Percentiles rank a stretch among this genome's conserved stretches.
phyloP scores from a whole-genome alignment of 2,888 invertebrate genomes.

The Arctia plantaginis region DNA sequence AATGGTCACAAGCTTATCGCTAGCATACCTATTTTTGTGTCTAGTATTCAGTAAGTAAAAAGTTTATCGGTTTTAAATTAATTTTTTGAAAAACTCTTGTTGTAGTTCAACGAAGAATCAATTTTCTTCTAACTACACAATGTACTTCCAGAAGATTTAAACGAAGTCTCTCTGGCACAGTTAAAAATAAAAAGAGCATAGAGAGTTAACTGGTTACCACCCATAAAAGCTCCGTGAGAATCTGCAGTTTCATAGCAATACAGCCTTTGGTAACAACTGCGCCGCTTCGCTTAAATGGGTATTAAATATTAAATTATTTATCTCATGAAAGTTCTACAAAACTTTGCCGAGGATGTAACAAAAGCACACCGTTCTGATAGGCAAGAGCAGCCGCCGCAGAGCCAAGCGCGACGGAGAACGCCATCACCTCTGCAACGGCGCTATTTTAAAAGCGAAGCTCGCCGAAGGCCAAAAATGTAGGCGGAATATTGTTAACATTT shows the following conservation, averaged over 20 bases:
- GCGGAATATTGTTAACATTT: slow-evolving; percentile 60
- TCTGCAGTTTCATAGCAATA: slow-evolving; percentile 69
- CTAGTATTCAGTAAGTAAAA: slow-evolving; percentile 40
- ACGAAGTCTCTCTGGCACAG: slow-evolving; percentile 39
- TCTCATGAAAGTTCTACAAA: slow-evolving; percentile 71
- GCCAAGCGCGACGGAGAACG: slow-evolving; percentile 3
- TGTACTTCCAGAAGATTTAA: slow-evolving; percentile 48
- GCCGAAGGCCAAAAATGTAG: slow-evolving; percentile 65
- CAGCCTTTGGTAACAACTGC: slow-evolving; percentile 63
- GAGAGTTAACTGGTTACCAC: slow-evolving; percentile 63
- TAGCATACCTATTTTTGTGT: background rate
- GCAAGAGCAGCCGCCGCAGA: slow-evolving; percentile 38
- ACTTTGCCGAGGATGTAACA: slow-evolving; percentile 71
- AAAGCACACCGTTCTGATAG: slow-evolving; percentile 68
- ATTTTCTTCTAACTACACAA: slow-evolving; percentile 51
- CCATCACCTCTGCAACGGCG: slow-evolving; percentile 47
- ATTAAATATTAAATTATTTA: slow-evolving; percentile 83
- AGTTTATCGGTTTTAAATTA: slow-evolving; percentile 31
- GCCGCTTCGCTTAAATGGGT: slow-evolving; percentile 72
- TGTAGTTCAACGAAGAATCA: slow-evolving; percentile 51
- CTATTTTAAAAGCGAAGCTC: slow-evolving; percentile 68
- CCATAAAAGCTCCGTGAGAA: slow-evolving; percentile 65
- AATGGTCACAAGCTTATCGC: slow-evolving; percentile 23
- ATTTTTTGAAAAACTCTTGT: slow-evolving; percentile 47
- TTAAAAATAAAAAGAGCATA: slow-evolving; percentile 53